Conservation (phyloP, 2,888 invertebrate genomes). For the Coronaproctus castanopsis region DNA sequence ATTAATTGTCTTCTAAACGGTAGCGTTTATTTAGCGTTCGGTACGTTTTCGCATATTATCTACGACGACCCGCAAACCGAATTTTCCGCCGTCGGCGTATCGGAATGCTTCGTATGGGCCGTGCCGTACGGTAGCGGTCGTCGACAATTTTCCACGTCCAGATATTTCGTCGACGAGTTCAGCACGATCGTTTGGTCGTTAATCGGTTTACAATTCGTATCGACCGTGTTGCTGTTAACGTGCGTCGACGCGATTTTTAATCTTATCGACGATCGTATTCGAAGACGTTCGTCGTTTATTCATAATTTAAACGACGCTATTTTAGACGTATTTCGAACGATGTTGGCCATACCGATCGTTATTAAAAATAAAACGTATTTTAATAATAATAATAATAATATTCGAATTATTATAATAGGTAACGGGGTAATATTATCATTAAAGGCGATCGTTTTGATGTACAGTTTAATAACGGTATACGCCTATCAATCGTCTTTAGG, state of each 20-base stretch:
- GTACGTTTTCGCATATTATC: conserved; percentile 14
- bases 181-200: conserved; percentile 7
- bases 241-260: background rate
- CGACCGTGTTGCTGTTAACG: background rate
- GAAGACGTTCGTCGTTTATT: background rate
- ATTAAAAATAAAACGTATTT: background rate
- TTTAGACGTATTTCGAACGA: background rate
- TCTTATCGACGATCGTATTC: background rate
- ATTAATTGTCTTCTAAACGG: conserved; percentile 1
- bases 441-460: background rate
- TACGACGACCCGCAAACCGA: conserved; percentile 11
- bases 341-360: conserved; percentile 3
- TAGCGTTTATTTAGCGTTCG: conserved; percentile 11
- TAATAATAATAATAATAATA: too few relatives aligned
- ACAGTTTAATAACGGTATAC: conserved; percentile 4
- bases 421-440: too few relatives aligned
- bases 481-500: conserved; percentile 11
- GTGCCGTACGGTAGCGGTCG: conserved; percentile 6
- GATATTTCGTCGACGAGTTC: conserved; percentile 11
- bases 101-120: conserved; percentile 13
- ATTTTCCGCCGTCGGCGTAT: conserved; percentile 4
- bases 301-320: background rate
- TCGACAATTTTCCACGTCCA: conserved; percentile 7
- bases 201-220: background rate
- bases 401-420: too few relatives aligned